These are phyloP conservation scores for Chaetorhynchus papuensis DNA, from an alignment of 2,113 vertebrate species.

Conservation along the genomic window DNA sequence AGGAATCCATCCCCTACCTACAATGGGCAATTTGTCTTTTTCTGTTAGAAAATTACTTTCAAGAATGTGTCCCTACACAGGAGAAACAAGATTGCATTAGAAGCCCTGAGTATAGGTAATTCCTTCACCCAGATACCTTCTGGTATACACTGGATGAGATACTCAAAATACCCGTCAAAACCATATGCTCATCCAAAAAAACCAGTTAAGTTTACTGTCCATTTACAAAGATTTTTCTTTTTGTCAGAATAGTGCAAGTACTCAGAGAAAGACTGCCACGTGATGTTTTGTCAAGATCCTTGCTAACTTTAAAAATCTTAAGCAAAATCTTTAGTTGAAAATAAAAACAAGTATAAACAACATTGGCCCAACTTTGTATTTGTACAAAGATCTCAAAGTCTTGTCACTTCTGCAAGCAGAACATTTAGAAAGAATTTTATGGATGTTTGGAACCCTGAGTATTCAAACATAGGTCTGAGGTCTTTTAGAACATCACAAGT, in stretches of 20 bases:
- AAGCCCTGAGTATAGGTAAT: not conserved
- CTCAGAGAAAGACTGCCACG: not conserved
- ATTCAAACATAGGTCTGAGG: not conserved
- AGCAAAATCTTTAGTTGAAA: not conserved
- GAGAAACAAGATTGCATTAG: not conserved
- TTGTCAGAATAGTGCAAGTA: not conserved
- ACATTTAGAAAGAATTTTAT: not conserved
- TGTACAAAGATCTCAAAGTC: not conserved
- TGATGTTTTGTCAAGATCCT: not conserved
- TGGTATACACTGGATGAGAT: not conserved
- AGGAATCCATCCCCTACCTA: not conserved
- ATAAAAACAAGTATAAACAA: not conserved
- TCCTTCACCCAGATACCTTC: not conserved
- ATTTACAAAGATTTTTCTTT: not conserved
- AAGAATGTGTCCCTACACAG: not conserved
- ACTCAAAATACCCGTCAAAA: not conserved
- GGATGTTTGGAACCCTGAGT: not conserved
- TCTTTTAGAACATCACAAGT: not conserved
- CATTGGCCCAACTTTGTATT: not conserved
- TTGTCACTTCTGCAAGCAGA: not conserved
- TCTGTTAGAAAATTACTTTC: not conserved
- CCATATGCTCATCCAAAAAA: not conserved
- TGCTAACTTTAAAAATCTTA: not conserved
- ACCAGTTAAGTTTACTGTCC: not conserved
- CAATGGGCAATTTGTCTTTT: not conserved